A percentile compares a stretch with the other conserved stretches of the same genome.
These are phyloP conservation scores for Sebastes goodei DNA, from an alignment of 2,797 vertebrate species.

Conservation along the genomic window DNA sequence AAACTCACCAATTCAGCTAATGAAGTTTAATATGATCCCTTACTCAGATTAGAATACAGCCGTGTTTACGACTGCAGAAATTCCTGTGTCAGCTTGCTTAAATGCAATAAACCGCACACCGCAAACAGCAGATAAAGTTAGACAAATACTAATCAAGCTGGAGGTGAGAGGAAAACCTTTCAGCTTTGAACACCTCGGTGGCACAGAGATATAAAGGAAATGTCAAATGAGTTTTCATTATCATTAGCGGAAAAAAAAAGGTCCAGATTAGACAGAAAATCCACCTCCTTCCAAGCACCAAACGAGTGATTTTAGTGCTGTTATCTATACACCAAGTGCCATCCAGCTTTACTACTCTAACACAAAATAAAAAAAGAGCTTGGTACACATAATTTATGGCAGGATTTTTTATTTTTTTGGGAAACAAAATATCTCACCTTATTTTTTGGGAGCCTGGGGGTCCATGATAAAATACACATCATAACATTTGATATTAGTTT, in stretches of 20 bases:
- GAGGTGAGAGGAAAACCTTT: slow-evolving; percentile 35
- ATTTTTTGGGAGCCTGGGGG: background rate
- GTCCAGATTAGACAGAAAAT: background rate
- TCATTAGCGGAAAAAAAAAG: background rate
- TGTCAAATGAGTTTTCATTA: slow-evolving; percentile 9
- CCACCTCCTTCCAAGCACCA: background rate
- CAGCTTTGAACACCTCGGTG: slow-evolving; percentile 10
- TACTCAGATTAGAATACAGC: slow-evolving; percentile 38
- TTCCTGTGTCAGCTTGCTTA: slow-evolving; percentile 31
- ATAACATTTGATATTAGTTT: background rate
- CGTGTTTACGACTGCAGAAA: slow-evolving; percentile 38
- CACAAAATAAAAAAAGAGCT: background rate
- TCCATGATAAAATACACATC: background rate
- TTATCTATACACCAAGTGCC: background rate
- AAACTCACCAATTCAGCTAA: slow-evolving; percentile 57
- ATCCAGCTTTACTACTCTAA: background rate
- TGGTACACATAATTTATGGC: background rate
- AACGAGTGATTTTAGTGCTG: background rate
- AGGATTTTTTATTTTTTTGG: background rate
- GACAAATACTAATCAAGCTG: slow-evolving; percentile 38
- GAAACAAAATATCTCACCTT: background rate
- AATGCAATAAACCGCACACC: slow-evolving; percentile 30
- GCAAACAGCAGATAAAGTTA: slow-evolving; percentile 50
- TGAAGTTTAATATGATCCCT: slow-evolving; percentile 63
- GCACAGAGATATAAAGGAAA: background rate